Evolutionary conservation across 2,888 invertebrate genomes (phyloP), one percentile per base, ranked within the genome.

Genomic region (Gerosis bhagava): DNA sequence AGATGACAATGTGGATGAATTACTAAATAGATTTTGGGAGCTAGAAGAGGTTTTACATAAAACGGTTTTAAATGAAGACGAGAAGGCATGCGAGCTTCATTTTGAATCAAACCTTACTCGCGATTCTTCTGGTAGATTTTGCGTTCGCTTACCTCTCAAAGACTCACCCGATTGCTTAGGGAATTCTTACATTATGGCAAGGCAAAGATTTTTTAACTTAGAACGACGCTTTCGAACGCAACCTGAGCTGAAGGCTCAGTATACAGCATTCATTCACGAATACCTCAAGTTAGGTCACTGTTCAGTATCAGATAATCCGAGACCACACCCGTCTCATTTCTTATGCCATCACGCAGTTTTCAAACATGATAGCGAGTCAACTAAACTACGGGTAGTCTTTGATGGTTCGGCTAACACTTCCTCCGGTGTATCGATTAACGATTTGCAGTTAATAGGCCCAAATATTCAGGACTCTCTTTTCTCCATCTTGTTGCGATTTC

Each of bases 371-470:
- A 61, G 60, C 13, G 56, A 60, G 17, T 56, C 57, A 0, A 60
- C 60, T 2, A 59, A 59, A 17, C 21, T 62, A 0, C 43, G 64
- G 1, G 59, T 60, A 0, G 62, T 63, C 0, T 62, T 60, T 43
- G 54, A 62, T 40, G 56, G 49, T 2, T 58, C 56, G 0, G 60
- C 53, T 1, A 45, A 31, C 0, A 42, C 57, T 2, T 29, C 57
- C 0, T 55, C 60, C 5, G 59, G 61, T 6, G 17, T 35, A 7
- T 51, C 59, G 0, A 5, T 63, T 1, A 59, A 62, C 8, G 57
- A 60, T 35, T 34, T 60, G 1, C 35, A 42, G n/a, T 13, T 39
- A 5, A 45, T 57, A 28, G 63, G 60, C 2, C 59, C 55, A 0
- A 46, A 25, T 0, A 22, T 59, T 3, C 55, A 59, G 17, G 54